Evolutionary conservation across 2,797 vertebrate species (phyloP).

Genomic region (Darevskia nairensis): DNA sequence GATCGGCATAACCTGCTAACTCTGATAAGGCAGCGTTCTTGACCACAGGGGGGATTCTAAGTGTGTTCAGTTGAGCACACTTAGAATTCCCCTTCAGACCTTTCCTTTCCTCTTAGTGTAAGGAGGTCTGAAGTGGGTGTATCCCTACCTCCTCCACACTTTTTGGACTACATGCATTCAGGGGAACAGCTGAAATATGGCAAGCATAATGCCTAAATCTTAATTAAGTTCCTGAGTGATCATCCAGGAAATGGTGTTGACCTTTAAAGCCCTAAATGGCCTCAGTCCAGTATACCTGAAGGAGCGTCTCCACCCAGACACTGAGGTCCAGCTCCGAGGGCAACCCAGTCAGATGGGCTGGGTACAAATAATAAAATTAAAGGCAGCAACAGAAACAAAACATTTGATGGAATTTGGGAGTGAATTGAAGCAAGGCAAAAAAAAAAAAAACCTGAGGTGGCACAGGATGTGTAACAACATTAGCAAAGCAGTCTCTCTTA

Average conservation of each 20-base stretch:
- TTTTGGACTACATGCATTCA: background rate
- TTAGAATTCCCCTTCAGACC: background rate
- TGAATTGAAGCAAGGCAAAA: background rate
- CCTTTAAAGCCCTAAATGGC: too few species aligned
- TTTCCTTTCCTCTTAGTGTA: background rate
- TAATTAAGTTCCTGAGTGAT: background rate
- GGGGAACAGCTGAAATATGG: background rate
- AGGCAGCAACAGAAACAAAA: background rate
- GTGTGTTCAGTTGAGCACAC: background rate
- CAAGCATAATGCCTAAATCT: background rate
- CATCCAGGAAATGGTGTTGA: background rate
- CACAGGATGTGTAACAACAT: background rate
- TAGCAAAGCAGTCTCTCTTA: background rate
- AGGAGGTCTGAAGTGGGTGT: background rate
- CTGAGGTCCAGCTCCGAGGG: too few species aligned
- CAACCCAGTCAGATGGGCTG: too few species aligned
- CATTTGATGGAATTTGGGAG: background rate
- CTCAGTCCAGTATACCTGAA: too few species aligned
- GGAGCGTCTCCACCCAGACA: too few species aligned
- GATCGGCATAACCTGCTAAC: background rate
- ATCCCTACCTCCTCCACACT: background rate
- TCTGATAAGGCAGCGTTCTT: too few species aligned
- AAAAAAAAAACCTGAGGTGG: background rate
- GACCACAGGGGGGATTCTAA: too few species aligned
- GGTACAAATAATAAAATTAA: too few species aligned